Percentiles rank a stretch among this genome's conserved stretches.
Conservation (phyloP, 2,113 vertebrate genomes). For the Epinephelus cyanopodus region DNA sequence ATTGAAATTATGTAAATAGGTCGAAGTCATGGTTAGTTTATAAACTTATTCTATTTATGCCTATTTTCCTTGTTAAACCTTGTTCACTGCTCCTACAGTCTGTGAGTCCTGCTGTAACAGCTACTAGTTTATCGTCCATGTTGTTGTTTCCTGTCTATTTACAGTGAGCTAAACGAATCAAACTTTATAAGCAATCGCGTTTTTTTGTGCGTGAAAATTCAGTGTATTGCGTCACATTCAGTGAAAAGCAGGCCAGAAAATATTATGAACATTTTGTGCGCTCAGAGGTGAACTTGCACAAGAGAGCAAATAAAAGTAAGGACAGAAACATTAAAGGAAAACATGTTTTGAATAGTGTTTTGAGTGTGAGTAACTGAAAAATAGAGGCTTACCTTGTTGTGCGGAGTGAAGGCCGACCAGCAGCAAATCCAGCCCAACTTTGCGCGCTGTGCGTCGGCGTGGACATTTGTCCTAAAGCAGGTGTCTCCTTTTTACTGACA, state of each 20-base stretch:
- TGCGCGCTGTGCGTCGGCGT: conserved; percentile 2
- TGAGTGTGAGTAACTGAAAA: neutral
- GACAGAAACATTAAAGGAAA: neutral
- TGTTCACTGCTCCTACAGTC: no score
- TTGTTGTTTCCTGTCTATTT: neutral
- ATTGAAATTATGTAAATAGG: neutral
- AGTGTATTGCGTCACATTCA: neutral
- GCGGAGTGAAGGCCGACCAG: neutral
- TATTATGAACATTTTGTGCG: no score
- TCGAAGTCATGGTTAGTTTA: neutral
- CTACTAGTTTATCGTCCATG: neutral
- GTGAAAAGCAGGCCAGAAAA: neutral
- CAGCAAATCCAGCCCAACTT: neutral
- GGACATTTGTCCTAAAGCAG: conserved; percentile 30
- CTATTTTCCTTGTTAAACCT: neutral
- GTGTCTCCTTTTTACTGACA: conserved; percentile 27
- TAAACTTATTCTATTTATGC: neutral
- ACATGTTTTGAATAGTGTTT: neutral
- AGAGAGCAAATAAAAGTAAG: no score
- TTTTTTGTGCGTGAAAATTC: neutral
- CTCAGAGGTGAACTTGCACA: neutral
- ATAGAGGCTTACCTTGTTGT: neutral
- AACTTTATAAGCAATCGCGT: neutral
- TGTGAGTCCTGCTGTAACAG: no score
- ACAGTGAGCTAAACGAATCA: neutral